Base-by-base conservation (phyloP, 2,113 vertebrate species). In the Pyxicephalus adspersus region DNA sequence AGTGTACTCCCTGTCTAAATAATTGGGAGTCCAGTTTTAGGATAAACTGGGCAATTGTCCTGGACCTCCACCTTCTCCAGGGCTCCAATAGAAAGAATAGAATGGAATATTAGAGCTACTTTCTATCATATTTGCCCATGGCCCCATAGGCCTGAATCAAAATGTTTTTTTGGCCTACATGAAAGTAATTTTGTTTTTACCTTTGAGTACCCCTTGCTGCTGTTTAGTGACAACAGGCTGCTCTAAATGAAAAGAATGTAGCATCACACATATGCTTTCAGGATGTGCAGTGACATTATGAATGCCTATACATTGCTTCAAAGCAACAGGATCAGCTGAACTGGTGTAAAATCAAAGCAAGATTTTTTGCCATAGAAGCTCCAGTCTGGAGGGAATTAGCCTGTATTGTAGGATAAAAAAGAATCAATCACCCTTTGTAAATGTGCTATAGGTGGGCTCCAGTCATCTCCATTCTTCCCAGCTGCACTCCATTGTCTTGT, bases 371-470 rank as follows among this genome's bases (percentile, higher is more conserved):
- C 51, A 72, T 45, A 45, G 38, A 45, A 26, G 7, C 22, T 25
- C 11, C 58, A 61, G 13, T 22, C 58, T 58, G 52, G 11, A 20
- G 64, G 23, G 38, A 60, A 78, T 67, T 17, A 25, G 22, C 31
- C 64, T 55, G 63, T 45, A 65, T 34, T 55, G 55, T 5, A 2
- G 34, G 31, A 58, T 55, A 78, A 52, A 78, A 78, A 78, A 26
- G 52, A 67, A 54, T 54, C 52, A 68, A 19, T 78, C 29, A 68
- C 57, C 50, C 64, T 45, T 66, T 19, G 9, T 34, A 72, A 70
- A 64, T 70, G 70, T 55, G 20, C 25, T 8, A 20, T 51, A 50
- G 57, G 58, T 34, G 31, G 67, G 13, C 38, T 19, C n/a, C 28
- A n/a, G 45, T 19, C 8, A 29, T 75, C 25, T 51, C 19, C 23